A percentile compares a stretch with the other conserved stretches of the same genome.
phyloP scores from a whole-genome alignment of 2,888 invertebrate genomes.

The Sinodicranocentrus sp. region DNA sequence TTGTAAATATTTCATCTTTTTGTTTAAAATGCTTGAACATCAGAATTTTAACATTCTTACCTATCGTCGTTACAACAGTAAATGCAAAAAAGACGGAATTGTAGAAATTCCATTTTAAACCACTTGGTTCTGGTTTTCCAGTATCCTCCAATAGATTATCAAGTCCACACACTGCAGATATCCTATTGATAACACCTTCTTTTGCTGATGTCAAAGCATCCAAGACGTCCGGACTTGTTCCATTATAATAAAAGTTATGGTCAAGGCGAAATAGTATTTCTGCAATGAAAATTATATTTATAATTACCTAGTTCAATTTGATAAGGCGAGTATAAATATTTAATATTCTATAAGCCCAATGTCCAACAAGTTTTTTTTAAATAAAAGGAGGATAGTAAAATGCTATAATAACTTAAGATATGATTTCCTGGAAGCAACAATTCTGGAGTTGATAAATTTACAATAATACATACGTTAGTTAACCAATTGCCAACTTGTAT shows the following conservation, averaged over 20 bases:
- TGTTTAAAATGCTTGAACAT: too few relatives aligned
- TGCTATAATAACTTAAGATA: too few relatives aligned
- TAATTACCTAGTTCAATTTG: background rate
- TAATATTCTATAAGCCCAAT: background rate
- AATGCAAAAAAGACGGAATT: constrained; percentile 95
- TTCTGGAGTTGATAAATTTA: too few relatives aligned
- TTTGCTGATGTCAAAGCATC: constrained; percentile 73
- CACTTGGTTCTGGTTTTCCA: constrained; percentile 5
- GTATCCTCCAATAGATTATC: constrained; percentile 67
- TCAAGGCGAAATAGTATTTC: constrained; percentile 76
- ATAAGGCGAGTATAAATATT: background rate
- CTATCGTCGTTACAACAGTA: constrained; percentile 94
- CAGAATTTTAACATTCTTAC: too few relatives aligned
- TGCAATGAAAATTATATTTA: constrained; percentile 29
- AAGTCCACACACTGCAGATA: constrained; percentile 71
- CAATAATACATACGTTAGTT: too few relatives aligned
- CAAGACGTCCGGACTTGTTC: constrained; percentile 72
- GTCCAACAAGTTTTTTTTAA: background rate
- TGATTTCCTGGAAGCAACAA: too few relatives aligned
- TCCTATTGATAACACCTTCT: constrained; percentile 73
- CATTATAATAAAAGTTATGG: constrained; percentile 75
- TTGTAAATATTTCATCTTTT: too few relatives aligned
- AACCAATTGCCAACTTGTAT: too few relatives aligned
- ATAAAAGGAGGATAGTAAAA: background rate
- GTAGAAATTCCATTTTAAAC: constrained; percentile 90